Evolutionary conservation across 2,888 invertebrate genomes (phyloP).

Genomic region (Eledona agricola): DNA sequence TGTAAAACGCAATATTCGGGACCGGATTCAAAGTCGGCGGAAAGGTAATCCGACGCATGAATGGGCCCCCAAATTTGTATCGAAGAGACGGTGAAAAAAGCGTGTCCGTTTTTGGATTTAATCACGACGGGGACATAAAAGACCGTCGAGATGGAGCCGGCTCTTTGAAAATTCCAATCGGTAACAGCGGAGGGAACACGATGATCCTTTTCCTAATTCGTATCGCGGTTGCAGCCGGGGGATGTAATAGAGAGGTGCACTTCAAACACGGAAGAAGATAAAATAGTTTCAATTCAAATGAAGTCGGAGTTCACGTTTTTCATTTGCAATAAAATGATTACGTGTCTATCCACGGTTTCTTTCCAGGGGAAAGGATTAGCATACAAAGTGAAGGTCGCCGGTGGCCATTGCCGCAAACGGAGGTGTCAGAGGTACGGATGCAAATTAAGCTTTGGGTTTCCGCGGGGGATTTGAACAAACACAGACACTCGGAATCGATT

Average conservation of each 20-base stretch:
- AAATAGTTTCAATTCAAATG: slow-evolving; percentile 37
- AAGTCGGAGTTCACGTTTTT: slow-evolving; percentile 45
- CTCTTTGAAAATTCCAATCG: slow-evolving; percentile 8
- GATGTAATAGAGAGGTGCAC: slow-evolving; percentile 11
- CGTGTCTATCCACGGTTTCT: slow-evolving; percentile 42
- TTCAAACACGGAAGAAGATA: slow-evolving; percentile 13
- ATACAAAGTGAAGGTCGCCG: slow-evolving; percentile 47
- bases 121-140: slow-evolving; percentile 14
- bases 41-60: slow-evolving; percentile 12
- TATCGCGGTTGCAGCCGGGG: slow-evolving; percentile 23
- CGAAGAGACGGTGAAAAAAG: slow-evolving; percentile 9
- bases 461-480: slow-evolving; percentile 29
- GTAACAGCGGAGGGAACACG: slow-evolving; percentile 3
- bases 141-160: not conserved
- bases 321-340: slow-evolving; percentile 53
- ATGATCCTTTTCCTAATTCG: slow-evolving; percentile 21
- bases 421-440: slow-evolving; percentile 40
- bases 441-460: slow-evolving; percentile 38
- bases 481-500: slow-evolving; percentile 20
- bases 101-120: slow-evolving; percentile 13
- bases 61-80: slow-evolving; percentile 8
- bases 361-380: slow-evolving; percentile 40
- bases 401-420: slow-evolving; percentile 43
- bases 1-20: slow-evolving; percentile 26
- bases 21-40: too few species aligned